Evolutionary conservation across 2,113 vertebrate genomes (phyloP).

Genomic region (Helogale parvula): DNA sequence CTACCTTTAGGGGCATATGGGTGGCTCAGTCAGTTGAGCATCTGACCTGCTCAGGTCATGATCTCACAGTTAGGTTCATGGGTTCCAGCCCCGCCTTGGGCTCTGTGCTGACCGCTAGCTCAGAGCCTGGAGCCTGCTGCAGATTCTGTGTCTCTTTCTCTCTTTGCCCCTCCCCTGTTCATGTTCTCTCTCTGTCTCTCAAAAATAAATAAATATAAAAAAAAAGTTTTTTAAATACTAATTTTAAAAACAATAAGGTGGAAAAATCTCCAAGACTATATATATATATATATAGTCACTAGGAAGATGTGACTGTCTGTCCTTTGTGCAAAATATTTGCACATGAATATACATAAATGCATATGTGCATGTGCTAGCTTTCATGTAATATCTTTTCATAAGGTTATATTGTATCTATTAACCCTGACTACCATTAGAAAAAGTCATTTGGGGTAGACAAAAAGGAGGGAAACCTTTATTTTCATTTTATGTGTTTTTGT

Average conservation of each 20-base stretch:
- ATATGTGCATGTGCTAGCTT: background rate
- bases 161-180: too few species aligned
- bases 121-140: too few species aligned
- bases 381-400: background rate
- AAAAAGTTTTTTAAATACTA: background rate
- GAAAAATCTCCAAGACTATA: background rate
- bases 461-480: background rate
- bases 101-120: too few species aligned
- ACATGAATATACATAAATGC: background rate
- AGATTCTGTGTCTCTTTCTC: too few species aligned
- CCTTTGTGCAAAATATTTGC: background rate
- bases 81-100: too few species aligned
- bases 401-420: background rate
- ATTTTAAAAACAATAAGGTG: background rate
- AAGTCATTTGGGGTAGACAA: background rate
- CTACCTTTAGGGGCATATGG: too few species aligned
- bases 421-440: background rate
- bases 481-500: background rate
- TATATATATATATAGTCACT: too few species aligned
- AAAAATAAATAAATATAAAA: background rate
- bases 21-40: too few species aligned
- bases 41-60: too few species aligned
- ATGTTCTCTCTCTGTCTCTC: too few species aligned
- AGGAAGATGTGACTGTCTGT: background rate
- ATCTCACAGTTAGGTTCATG: too few species aligned